Evolutionary conservation across 2,888 invertebrate genomes (phyloP), one percentile per base, ranked within the genome.

Genomic region (Microdon myrmicae): DNA sequence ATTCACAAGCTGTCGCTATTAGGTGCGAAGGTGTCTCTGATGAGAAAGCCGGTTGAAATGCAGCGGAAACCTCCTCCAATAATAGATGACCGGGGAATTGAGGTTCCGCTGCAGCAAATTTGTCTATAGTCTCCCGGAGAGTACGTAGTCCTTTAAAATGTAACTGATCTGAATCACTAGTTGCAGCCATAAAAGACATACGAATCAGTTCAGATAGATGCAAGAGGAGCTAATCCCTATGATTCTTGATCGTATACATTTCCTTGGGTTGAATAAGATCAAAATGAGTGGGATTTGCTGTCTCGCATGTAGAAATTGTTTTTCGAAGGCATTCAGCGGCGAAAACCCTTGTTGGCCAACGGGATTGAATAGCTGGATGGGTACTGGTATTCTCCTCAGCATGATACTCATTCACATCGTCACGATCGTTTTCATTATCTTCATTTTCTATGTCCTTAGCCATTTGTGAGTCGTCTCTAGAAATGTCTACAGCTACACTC

Each of bases 131-230:
- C 70, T 90, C 88, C 77, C 95, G 92, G 49, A 97, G 81, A 0
- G 94, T 92, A 71, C 90, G 87, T 45, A 97, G 83, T 0, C 96
- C 95, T 80, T 94, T 92, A 38, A 98, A 82, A 7, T 96, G 83
- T 12, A 98, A 82, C 28, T 93, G 93, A 83, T 97, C 97, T 23
- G 94, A 93, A 77, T 96, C 96, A 68, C 95, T 95, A 2, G 99
- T 99, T 2, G 98, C 98, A 1, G 96, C 96, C 83, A 99, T 99
- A 79, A 99, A 99, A 12, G 97, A 92, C 96, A 99, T 97, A 43
- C 97, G 87, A 38, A 99, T 94, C 53, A 99, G 83, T 74, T 99
- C 99, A 4, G 96, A 92, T 20, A 99, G 81, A 81, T 99, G 96
- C 7, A 96, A 82, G 2, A 97, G 94, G 19, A 99, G 83, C 79